Conservation (phyloP, 2,888 invertebrate genomes). For the Scrobipalpa costella region DNA sequence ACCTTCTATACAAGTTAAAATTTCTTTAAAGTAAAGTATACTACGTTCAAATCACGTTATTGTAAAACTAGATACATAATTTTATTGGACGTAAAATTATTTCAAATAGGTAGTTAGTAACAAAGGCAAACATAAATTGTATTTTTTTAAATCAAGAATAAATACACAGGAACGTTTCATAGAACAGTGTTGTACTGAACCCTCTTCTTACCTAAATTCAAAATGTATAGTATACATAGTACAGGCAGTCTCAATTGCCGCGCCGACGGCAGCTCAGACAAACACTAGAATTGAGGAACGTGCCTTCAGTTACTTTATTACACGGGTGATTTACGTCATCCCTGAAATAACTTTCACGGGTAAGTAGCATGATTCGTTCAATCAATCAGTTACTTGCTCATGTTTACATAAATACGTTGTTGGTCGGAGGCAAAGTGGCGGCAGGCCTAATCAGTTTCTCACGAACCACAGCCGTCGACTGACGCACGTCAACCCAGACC, state of each 20-base stretch:
- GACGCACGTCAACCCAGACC: conserved; percentile 39
- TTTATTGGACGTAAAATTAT: too few relatives aligned
- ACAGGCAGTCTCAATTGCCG: neutral
- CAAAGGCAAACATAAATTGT: too few relatives aligned
- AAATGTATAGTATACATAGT: too few relatives aligned
- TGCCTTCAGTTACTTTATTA: neutral
- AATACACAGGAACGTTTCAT: too few relatives aligned
- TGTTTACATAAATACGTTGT: conserved; percentile 27
- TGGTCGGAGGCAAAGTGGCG: conserved; percentile 1
- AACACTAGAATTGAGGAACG: neutral
- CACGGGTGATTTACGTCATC: neutral
- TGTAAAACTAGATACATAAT: too few relatives aligned
- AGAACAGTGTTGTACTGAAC: too few relatives aligned
- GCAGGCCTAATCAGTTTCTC: conserved; percentile 49
- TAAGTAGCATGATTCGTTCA: conserved; percentile 15
- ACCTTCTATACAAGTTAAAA: too few relatives aligned
- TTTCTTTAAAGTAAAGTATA: too few relatives aligned
- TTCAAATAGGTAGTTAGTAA: too few relatives aligned
- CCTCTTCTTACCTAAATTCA: too few relatives aligned
- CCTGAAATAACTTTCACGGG: conserved; percentile 22
- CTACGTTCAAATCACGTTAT: too few relatives aligned
- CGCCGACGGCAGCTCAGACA: neutral
- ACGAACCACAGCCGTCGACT: conserved; percentile 44
- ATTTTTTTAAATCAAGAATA: too few relatives aligned
- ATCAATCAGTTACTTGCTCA: conserved; percentile 22